Evolutionary conservation across 2,113 vertebrate genomes (phyloP).

Genomic region (Camelus bactrianus): DNA sequence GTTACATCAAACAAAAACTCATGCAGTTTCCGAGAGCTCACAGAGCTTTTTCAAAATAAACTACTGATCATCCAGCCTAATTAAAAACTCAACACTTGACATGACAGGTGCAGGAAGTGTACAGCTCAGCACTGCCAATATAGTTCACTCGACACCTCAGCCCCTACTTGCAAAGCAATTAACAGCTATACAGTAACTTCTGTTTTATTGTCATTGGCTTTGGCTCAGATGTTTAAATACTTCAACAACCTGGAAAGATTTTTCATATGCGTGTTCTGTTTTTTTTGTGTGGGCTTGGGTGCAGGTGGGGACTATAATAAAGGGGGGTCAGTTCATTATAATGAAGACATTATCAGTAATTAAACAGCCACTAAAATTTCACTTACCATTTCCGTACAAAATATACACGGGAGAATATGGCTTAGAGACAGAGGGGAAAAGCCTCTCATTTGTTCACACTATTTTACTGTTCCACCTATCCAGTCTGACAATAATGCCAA

Average conservation of each 20-base stretch:
- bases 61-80: constrained; percentile 34
- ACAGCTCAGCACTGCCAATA: constrained; percentile 44
- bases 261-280: not conserved
- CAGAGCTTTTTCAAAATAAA: constrained; percentile 67
- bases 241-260: not conserved
- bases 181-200: not conserved
- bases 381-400: constrained; percentile 8
- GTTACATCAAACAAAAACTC: constrained; percentile 58
- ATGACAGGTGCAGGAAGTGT: constrained; percentile 52
- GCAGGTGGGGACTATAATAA: not conserved
- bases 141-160: constrained; percentile 25
- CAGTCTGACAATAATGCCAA: constrained; percentile 48
- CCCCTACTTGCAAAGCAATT: not conserved
- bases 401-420: not conserved
- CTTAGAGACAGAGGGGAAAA: constrained; percentile 49
- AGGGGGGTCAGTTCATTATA: not conserved
- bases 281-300: not conserved
- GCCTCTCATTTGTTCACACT: not conserved
- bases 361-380: not conserved
- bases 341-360: not conserved
- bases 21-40: constrained; percentile 63
- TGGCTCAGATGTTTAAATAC: constrained; percentile 69
- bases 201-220: not conserved
- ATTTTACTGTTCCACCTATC: not conserved
- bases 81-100: constrained; percentile 57